Conservation (phyloP, 2,113 vertebrate genomes). For the Symphodus melops region DNA sequence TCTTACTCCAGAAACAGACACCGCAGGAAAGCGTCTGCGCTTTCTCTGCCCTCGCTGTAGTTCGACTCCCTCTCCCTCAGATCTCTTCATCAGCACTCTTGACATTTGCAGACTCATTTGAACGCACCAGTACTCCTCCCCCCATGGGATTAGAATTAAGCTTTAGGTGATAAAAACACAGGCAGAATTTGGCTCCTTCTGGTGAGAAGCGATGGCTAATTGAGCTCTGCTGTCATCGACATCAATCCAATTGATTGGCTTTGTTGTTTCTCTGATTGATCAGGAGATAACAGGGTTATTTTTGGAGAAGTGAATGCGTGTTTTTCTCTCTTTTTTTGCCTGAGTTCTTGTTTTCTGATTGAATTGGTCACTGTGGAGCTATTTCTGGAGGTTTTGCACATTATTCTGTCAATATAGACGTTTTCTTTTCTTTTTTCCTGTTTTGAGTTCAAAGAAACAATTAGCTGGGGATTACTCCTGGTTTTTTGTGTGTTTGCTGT, state of each 20-base stretch:
- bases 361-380: constrained; percentile 1
- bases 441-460: constrained; percentile 9
- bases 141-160: constrained; percentile 13
- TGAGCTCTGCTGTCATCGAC: constrained; percentile 29
- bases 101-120: constrained; percentile 9
- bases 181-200: background rate
- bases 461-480: background rate
- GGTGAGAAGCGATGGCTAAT: constrained; percentile 26
- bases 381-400: constrained; percentile 15
- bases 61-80: background rate
- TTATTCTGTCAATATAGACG: background rate
- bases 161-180: constrained; percentile 36
- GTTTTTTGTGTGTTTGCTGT: background rate
- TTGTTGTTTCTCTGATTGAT: constrained; percentile 52
- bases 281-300: constrained; percentile 32
- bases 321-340: background rate
- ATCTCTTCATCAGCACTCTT: background rate
- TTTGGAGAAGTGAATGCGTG: background rate
- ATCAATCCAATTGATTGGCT: constrained; percentile 48
- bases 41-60: background rate
- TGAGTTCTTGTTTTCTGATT: constrained; percentile 22
- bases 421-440: background rate
- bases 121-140: background rate
- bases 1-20: background rate
- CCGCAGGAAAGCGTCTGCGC: background rate